phyloP scores from a whole-genome alignment of 2,797 vertebrate genomes.

The Anas acuta region DNA sequence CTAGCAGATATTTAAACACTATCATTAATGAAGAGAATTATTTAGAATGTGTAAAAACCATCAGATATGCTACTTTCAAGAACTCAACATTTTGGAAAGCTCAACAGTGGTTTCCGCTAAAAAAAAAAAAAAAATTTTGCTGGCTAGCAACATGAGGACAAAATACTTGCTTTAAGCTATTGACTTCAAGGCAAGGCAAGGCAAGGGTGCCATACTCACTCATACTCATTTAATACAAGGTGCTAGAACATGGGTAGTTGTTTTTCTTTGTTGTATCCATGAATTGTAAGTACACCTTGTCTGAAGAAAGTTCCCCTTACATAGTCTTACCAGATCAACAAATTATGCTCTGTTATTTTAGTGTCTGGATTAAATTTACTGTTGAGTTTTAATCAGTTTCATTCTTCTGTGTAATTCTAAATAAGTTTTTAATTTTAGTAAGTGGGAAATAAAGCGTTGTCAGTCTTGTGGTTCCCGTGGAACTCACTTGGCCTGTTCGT shows the following conservation, averaged over 20 bases:
- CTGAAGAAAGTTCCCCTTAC: neutral
- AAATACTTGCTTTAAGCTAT: neutral
- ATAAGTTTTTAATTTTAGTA: constrained; percentile 74
- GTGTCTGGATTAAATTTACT: neutral
- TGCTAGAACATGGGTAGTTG: neutral
- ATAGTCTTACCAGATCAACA: neutral
- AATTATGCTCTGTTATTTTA: neutral
- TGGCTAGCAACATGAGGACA: neutral
- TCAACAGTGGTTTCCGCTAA: neutral
- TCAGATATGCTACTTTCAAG: neutral
- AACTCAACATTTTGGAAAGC: neutral
- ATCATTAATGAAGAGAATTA: neutral
- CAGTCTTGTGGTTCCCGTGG: constrained; percentile 91
- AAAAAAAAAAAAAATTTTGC: neutral
- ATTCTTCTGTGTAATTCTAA: constrained; percentile 1
- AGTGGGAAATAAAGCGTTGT: constrained; percentile 91
- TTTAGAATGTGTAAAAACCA: neutral
- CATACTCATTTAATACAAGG: neutral
- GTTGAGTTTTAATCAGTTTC: neutral
- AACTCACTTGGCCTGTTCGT: constrained; percentile 91
- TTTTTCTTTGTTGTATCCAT: neutral
- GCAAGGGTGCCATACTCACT: neutral
- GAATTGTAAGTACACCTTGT: neutral
- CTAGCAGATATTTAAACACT: neutral
- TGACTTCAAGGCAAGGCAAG: neutral